Evolutionary conservation across 1,140 invertebrate species (phyloP).

Genomic region (Drosophila nigrodunni): DNA sequence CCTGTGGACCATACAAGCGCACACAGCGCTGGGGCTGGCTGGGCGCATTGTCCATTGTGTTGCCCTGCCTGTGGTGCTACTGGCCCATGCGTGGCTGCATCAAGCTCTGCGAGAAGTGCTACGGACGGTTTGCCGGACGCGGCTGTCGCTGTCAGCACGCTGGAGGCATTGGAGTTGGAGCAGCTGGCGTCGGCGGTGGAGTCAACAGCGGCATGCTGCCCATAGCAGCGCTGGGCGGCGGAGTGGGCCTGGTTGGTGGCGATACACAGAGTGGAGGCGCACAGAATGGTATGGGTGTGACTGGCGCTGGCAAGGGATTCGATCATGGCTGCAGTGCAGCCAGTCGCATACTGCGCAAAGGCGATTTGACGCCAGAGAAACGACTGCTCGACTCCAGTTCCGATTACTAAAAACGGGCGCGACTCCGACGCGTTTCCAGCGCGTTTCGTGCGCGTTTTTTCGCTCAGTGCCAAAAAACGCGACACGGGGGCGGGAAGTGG

Average conservation of each 20-base stretch:
- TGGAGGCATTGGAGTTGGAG: constrained; percentile 38
- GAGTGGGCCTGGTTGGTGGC: constrained; percentile 11
- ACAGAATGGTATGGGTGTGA: constrained; percentile 10
- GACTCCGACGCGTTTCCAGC: constrained; percentile 35
- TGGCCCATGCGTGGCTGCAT: constrained; percentile 95
- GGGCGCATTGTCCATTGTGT: constrained; percentile 90
- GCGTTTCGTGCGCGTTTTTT: constrained; percentile 58
- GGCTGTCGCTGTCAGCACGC: constrained; percentile 86
- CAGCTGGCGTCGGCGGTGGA: constrained; percentile 37
- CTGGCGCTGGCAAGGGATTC: constrained; percentile 55
- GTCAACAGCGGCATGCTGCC: constrained; percentile 84
- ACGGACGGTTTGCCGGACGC: constrained; percentile 90
- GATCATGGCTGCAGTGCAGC: constrained; percentile 79
- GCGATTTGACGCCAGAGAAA: constrained; percentile 86
- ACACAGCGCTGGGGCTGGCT: constrained; percentile 93
- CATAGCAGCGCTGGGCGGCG: constrained; percentile 77
- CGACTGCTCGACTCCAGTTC: constrained; percentile 86
- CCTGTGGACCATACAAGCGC: constrained; percentile 90
- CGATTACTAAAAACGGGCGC: constrained; percentile 81
- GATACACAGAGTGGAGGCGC: constrained; percentile 12
- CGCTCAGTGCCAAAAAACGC: constrained; percentile 41
- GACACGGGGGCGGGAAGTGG: constrained; percentile 15
- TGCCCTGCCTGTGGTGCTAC: constrained; percentile 96
- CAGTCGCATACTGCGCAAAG: constrained; percentile 77
- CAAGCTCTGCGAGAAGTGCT: constrained; percentile 91